Base-by-base conservation (phyloP, 2,888 invertebrate genomes). In the Caenorhabditis macrosperma region DNA sequence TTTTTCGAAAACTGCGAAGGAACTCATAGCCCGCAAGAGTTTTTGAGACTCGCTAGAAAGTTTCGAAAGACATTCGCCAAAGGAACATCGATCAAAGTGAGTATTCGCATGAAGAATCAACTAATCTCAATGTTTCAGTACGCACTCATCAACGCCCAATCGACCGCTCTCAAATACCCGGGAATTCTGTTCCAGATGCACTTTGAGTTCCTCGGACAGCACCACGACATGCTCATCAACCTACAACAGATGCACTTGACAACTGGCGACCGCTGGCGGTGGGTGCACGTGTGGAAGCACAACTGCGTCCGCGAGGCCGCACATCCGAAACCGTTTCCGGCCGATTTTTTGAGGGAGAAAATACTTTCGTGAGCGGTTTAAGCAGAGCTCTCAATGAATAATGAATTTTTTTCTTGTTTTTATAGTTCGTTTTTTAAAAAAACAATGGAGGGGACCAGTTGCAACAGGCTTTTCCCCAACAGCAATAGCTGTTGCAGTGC, bases 171-270 rank as follows among this genome's bases (percentile, higher is more conserved):
- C 2, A 20, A 38, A 20, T 44, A 28, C 30, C 55, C 54, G 15
- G 66, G 66, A 55, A 41, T 67, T n/a, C 5, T n/a, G n/a, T 57
- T 57, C 57, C n/a, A 9, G 9, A 26, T 57, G 17, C 67, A 67
- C 15, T 35, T 35, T 26, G 44, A 48, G n/a, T n/a, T 35, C 12
- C 28, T 55, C 10, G 67, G 48, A n/a, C 22, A 57, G n/a, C 48
- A 57, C 15, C 48, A 57, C 12, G 67, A 67, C 33, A 7, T 67
- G 6, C 0, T 12, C 6, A 30, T 26, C 1, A 20, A 22, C 0
- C 30, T 67, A 4, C 44, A 48, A 24, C 10, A 35, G 24, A 55
- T 17, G 15, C 28, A n/a, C n/a, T 6, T 33, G 10, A 6, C 55
- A 5, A 33, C 26, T 48, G 48, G 48, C 1, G 22, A 26, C 9